These are phyloP conservation scores for Iguana delicatissima DNA, from an alignment of 2,797 vertebrate genomes.

Conservation along the genomic window DNA sequence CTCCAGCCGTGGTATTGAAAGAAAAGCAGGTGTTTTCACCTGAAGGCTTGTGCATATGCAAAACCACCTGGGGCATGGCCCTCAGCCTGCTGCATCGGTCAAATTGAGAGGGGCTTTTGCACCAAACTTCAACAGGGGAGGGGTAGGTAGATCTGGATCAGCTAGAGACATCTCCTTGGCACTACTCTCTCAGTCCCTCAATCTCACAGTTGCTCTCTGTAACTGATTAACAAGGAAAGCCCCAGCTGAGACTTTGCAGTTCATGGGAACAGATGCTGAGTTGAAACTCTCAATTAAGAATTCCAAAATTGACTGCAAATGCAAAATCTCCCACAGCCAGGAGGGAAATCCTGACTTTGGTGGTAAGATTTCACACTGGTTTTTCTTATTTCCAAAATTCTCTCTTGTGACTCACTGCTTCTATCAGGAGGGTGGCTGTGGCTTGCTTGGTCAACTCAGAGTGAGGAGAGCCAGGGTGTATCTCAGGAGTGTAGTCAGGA, in stretches of 20 bases:
- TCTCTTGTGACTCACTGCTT: not conserved
- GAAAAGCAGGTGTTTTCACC: conserved; percentile 27
- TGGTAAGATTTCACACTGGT: not conserved
- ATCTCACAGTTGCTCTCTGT: conserved; percentile 10
- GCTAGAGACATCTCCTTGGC: not conserved
- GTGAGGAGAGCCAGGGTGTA: no score
- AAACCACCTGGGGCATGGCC: not conserved
- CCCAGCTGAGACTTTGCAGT: conserved; percentile 25
- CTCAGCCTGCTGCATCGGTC: not conserved
- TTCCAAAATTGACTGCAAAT: not conserved
- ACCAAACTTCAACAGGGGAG: conserved; percentile 11
- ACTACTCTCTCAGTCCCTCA: not conserved
- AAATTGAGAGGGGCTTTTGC: conserved; percentile 32
- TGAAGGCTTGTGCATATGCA: not conserved
- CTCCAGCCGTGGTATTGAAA: not conserved
- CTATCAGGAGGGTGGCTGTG: not conserved
- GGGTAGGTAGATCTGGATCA: not conserved
- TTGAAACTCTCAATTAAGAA: not conserved
- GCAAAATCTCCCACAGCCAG: conserved; percentile 4
- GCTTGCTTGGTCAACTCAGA: not conserved
- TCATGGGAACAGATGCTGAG: conserved; percentile 32
- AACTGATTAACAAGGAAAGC: conserved; percentile 17
- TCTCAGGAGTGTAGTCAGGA: no score
- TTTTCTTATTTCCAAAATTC: not conserved
- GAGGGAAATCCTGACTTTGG: conserved; percentile 4